Evolutionary conservation across 1,140 invertebrate species (phyloP).

Genomic region (Mya arenaria): DNA sequence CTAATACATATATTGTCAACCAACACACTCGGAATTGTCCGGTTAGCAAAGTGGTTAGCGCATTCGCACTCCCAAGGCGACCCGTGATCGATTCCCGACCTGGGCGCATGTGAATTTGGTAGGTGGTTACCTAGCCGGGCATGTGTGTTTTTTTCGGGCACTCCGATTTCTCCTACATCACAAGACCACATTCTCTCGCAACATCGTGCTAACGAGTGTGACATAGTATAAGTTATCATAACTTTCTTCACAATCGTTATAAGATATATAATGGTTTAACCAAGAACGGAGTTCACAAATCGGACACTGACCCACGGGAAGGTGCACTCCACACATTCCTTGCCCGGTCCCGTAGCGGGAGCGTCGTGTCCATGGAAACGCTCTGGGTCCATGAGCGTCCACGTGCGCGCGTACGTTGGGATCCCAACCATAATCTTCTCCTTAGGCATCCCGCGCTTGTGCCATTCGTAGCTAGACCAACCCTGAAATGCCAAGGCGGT

Average conservation of each 20-base stretch:
- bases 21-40: too few species aligned
- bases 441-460: constrained; percentile 53
- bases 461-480: constrained; percentile 55
- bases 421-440: constrained; percentile 60
- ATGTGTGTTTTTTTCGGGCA: too few species aligned
- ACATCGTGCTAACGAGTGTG: not conserved
- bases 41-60: not conserved
- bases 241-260: not conserved
- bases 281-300: not conserved
- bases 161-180: not conserved
- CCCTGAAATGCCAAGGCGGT: too few species aligned
- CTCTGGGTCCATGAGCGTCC: constrained; percentile 37
- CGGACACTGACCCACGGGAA: constrained; percentile 9
- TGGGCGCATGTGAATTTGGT: too few species aligned
- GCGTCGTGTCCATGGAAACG: constrained; percentile 46
- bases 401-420: constrained; percentile 57
- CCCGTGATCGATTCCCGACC: too few species aligned
- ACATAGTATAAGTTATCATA: not conserved
- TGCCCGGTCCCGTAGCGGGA: constrained; percentile 28
- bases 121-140: too few species aligned
- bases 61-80: not conserved
- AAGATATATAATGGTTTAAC: not conserved
- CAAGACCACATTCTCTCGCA: not conserved
- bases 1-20: too few species aligned
- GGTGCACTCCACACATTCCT: constrained; percentile 15